These are phyloP conservation scores for Sycobia sp. DNA, from an alignment of 1,140 invertebrate species.

Conservation along the genomic window DNA sequence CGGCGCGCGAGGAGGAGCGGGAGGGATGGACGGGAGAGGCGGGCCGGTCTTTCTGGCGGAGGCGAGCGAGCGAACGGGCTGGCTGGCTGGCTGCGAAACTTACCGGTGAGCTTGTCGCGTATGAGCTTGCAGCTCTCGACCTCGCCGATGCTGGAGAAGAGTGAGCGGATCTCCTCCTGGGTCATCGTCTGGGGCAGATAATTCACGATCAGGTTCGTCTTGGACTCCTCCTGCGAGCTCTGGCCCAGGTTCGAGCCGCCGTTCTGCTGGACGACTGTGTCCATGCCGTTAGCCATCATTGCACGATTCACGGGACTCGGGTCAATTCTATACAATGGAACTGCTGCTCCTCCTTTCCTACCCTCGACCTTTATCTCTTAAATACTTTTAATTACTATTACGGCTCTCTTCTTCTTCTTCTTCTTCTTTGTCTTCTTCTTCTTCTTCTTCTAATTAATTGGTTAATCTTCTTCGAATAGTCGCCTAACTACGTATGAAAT, in stretches of 20 bases:
- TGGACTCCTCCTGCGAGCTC: constrained; percentile 85
- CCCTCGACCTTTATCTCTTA: too few species aligned
- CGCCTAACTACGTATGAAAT: constrained; percentile 60
- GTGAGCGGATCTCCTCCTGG: constrained; percentile 95
- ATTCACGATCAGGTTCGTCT: constrained; percentile 99
- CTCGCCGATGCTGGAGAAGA: constrained; percentile 98
- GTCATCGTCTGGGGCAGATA: constrained; percentile 99
- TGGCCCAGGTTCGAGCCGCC: constrained; percentile 71
- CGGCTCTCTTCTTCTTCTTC: neutral
- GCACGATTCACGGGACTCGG: constrained; percentile 46
- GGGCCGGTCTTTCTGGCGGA: neutral
- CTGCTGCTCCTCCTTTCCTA: neutral
- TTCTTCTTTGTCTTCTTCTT: too few species aligned
- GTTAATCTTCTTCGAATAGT: constrained; percentile 43
- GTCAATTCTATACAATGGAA: too few species aligned
- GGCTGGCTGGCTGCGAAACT: too few species aligned
- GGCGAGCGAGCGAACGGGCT: neutral
- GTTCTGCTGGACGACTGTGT: constrained; percentile 73
- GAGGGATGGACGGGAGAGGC: neutral
- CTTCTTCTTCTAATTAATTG: constrained; percentile 25
- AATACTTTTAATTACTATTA: constrained; percentile 6
- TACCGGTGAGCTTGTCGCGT: constrained; percentile 96
- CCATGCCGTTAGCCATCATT: constrained; percentile 87
- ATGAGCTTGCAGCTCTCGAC: constrained; percentile 99
- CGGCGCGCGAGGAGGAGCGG: neutral